phyloP scores from a whole-genome alignment of 2,113 vertebrate species.

The Colistium nudipinnis region DNA sequence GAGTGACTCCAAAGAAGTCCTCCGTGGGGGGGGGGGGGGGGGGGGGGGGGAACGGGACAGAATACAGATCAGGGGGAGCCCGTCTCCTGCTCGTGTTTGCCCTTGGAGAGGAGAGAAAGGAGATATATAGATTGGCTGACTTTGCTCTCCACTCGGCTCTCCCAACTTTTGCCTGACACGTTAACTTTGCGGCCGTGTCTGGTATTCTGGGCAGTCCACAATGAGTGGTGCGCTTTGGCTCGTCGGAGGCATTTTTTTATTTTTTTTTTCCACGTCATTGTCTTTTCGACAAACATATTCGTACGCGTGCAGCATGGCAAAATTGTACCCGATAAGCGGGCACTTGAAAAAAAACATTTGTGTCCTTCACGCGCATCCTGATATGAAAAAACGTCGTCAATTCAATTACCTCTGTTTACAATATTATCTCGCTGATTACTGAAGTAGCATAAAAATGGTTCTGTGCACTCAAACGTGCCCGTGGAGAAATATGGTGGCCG shows the following conservation, averaged over 20 bases:
- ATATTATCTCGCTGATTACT: constrained; percentile 45
- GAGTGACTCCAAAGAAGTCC: constrained; percentile 65
- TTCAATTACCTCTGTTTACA: constrained; percentile 24
- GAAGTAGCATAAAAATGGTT: constrained; percentile 30
- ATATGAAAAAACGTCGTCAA: constrained; percentile 7
- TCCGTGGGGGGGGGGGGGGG: constrained; percentile 57
- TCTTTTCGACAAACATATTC: background rate
- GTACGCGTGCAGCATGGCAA: background rate
- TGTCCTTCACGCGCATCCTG: constrained; percentile 40
- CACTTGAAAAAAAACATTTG: background rate
- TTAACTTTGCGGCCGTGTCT: no score
- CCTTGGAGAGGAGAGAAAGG: constrained; percentile 56
- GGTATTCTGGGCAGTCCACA: no score
- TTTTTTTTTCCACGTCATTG: no score
- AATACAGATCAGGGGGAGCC: constrained; percentile 72
- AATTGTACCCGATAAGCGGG: constrained; percentile 31
- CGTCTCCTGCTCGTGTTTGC: constrained; percentile 42
- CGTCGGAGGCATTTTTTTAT: no score
- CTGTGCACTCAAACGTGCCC: constrained; percentile 11
- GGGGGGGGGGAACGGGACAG: constrained; percentile 56
- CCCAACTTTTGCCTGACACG: constrained; percentile 29
- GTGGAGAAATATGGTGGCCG: background rate
- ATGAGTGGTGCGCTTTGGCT: no score
- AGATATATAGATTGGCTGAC: constrained; percentile 36
- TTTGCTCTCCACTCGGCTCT: background rate